These are phyloP conservation scores for Illadopsis cleaveri DNA, from an alignment of 2,113 vertebrate species.

Conservation along the genomic window DNA sequence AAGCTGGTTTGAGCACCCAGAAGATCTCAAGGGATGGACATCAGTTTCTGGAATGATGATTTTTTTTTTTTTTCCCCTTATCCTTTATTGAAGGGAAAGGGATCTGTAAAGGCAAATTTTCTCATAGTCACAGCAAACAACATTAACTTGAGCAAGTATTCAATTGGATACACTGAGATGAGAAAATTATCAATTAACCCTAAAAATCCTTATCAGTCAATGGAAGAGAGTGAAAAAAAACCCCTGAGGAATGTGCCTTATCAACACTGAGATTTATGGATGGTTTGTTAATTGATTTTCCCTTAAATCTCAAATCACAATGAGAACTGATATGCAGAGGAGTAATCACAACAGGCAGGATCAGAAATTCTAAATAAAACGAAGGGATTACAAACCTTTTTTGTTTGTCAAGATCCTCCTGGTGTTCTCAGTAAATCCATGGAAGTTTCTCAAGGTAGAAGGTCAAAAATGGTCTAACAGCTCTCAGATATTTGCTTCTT, in stretches of 20 bases:
- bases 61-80: no score
- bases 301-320: neutral
- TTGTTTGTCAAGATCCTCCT: neutral
- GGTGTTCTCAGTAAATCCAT: neutral
- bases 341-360: neutral
- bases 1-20: neutral
- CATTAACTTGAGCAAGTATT: neutral
- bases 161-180: neutral
- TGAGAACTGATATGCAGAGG: neutral
- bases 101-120: neutral
- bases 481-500: neutral
- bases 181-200: neutral
- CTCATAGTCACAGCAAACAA: neutral
- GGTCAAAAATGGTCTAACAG: neutral
- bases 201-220: neutral
- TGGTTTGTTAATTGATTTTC: neutral
- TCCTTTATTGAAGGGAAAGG: neutral
- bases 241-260: neutral
- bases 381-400: fast-evolving
- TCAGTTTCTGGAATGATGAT: neutral
- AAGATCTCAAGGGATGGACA: neutral
- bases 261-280: neutral
- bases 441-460: fast-evolving
- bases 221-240: neutral
- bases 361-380: neutral